phyloP scores from a whole-genome alignment of 2,888 invertebrate genomes.

The Brachynemurus nebulosus region DNA sequence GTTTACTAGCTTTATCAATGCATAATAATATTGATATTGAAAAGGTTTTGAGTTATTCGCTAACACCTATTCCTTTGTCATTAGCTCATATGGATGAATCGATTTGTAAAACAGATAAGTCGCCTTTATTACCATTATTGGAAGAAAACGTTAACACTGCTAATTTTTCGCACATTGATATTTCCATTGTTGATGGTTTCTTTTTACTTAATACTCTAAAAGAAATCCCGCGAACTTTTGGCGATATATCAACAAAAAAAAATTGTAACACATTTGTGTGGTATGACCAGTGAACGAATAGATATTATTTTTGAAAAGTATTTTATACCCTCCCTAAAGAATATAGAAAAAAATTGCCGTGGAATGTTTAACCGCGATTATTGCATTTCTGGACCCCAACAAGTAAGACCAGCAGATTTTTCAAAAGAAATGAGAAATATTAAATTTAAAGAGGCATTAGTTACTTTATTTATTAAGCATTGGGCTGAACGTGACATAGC shows the following conservation, averaged over 20 bases:
- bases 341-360: neutral
- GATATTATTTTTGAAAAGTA: neutral
- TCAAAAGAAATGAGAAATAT: neutral
- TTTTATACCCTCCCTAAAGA: neutral
- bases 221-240: neutral
- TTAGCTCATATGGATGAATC: neutral
- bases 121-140: neutral
- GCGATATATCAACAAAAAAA: neutral
- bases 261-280: neutral
- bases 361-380: neutral
- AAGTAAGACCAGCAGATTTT: neutral
- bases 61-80: neutral
- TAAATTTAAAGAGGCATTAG: neutral
- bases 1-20: neutral
- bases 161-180: neutral
- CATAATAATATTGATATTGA: neutral
- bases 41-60: neutral
- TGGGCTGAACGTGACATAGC: neutral
- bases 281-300: neutral
- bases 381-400: neutral
- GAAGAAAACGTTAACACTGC: neutral
- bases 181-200: neutral
- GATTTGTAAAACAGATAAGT: neutral
- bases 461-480: neutral
- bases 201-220: neutral